phyloP scores from a whole-genome alignment of 1,140 invertebrate species.

The Armadillidium nasatum region DNA sequence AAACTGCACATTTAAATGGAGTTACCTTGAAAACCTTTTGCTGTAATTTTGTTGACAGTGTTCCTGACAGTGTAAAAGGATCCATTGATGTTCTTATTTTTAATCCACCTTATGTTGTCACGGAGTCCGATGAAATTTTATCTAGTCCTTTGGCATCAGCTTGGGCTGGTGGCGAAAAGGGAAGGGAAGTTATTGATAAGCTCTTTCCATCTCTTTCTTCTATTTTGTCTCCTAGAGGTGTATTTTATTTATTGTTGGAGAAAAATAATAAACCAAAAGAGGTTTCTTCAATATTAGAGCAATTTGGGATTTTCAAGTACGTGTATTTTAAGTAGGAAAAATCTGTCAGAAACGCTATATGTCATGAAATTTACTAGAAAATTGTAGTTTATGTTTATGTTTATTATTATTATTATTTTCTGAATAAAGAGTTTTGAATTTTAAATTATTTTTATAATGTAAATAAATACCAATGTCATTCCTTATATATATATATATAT shows the following conservation, averaged over 20 bases:
- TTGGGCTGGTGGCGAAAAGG: slow-evolving; percentile 79
- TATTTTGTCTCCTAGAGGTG: slow-evolving; percentile 63
- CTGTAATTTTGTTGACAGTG: slow-evolving; percentile 60
- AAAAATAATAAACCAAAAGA: slow-evolving; percentile 78
- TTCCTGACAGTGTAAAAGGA: slow-evolving; percentile 47
- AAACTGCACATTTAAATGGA: slow-evolving; percentile 62
- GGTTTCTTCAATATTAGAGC: slow-evolving; percentile 60
- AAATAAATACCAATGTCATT: too few species aligned
- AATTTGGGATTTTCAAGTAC: slow-evolving; percentile 57
- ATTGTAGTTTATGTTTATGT: too few species aligned
- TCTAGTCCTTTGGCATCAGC: slow-evolving; percentile 51
- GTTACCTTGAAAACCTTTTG: slow-evolving; percentile 61
- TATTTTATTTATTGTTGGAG: slow-evolving; percentile 78
- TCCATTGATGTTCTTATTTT: slow-evolving; percentile 80
- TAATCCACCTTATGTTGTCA: slow-evolving; percentile 97
- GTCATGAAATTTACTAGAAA: neutral
- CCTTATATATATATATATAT: too few species aligned
- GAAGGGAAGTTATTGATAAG: slow-evolving; percentile 70
- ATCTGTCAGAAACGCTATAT: neutral
- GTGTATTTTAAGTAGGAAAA: neutral
- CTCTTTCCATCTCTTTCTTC: slow-evolving; percentile 63
- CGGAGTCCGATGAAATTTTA: slow-evolving; percentile 64
- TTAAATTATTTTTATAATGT: too few species aligned
- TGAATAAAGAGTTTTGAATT: too few species aligned
- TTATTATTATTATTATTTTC: too few species aligned